Percentiles rank a stretch among this genome's conserved stretches.
These are phyloP conservation scores for Alloscopus bannaensis DNA, from an alignment of 2,888 invertebrate species.

Conservation along the genomic window DNA sequence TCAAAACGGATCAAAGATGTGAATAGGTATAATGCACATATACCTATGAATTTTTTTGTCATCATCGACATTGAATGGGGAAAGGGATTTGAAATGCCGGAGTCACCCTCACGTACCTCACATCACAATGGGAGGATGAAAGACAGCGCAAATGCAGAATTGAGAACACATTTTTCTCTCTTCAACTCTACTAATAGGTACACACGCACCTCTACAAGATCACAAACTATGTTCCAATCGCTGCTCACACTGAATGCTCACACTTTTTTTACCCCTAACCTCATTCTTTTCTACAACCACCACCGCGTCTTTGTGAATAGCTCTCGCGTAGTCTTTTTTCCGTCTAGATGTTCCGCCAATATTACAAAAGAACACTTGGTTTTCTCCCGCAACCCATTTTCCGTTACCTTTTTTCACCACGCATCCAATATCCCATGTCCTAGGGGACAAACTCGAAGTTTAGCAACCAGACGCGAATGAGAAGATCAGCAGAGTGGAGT, in stretches of 20 bases:
- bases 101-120: background rate
- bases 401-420: constrained; percentile 36
- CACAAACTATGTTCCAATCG: background rate
- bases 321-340: background rate
- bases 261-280: constrained; percentile 36
- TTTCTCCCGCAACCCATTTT: too few species aligned
- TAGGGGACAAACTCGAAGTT: constrained; percentile 17
- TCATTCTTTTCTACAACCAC: constrained; percentile 23
- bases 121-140: background rate
- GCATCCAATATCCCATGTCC: constrained; percentile 51
- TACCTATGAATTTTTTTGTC: too few species aligned
- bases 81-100: too few species aligned
- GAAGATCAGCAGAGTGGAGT: constrained; percentile 12
- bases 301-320: constrained; percentile 33
- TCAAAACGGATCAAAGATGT: too few species aligned
- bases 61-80: too few species aligned
- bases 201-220: background rate
- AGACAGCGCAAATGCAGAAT: constrained; percentile 2
- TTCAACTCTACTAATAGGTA: background rate
- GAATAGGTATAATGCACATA: too few species aligned
- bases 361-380: too few species aligned
- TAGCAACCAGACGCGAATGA: constrained; percentile 12
- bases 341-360: background rate
- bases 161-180: background rate
- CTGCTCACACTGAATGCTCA: constrained; percentile 11